These are phyloP conservation scores for Pseudolycoriella hygida DNA, from an alignment of 2,888 invertebrate genomes.

Conservation along the genomic window DNA sequence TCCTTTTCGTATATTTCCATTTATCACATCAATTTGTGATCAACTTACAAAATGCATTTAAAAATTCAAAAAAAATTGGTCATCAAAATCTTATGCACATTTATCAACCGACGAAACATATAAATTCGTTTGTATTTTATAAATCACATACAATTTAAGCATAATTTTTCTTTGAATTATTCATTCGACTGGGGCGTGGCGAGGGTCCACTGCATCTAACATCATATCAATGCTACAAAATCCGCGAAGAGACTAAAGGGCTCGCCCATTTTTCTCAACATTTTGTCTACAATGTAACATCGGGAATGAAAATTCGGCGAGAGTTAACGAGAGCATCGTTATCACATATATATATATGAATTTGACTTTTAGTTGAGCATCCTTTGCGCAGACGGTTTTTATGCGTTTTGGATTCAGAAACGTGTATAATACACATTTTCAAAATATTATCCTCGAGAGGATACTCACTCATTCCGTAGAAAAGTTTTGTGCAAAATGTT, in stretches of 20 bases:
- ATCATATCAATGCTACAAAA: slow-evolving; percentile 5
- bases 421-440: not conserved
- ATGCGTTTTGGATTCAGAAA: not conserved
- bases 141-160: not conserved
- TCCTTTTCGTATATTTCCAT: too few relatives aligned
- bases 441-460: not conserved
- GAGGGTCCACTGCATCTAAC: not conserved
- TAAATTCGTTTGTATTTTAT: not conserved
- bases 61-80: too few relatives aligned
- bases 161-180: not conserved
- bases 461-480: not conserved
- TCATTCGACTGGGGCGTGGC: not conserved
- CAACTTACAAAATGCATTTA: too few relatives aligned
- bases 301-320: not conserved
- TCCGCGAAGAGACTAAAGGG: slow-evolving; percentile 5
- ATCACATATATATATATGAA: not conserved
- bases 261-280: slow-evolving; percentile 7
- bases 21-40: too few relatives aligned
- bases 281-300: slow-evolving; percentile 6
- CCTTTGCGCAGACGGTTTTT: not conserved
- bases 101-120: not conserved
- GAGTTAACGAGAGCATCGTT: slow-evolving; percentile 5
- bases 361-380: slow-evolving; percentile 1
- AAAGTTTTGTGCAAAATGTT: not conserved
- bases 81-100: too few relatives aligned